Conservation (phyloP, 2,113 vertebrate genomes). For the Podarcis cretensis region DNA sequence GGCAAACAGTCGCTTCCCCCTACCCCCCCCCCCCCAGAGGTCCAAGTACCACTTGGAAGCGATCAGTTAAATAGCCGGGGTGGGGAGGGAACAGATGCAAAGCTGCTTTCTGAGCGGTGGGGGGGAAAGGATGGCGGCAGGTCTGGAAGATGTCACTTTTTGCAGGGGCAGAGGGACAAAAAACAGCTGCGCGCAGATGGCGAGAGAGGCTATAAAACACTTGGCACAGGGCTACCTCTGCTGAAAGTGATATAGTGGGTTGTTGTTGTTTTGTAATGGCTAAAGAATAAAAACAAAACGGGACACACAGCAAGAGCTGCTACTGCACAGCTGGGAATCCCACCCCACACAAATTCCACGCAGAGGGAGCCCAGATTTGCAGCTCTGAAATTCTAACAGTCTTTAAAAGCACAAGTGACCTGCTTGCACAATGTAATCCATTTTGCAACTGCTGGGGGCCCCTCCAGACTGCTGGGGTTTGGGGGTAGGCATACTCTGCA, state of each 20-base stretch:
- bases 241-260: not conserved
- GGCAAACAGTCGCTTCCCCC: no score
- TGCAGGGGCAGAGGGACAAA: not conserved
- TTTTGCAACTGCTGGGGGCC: not conserved
- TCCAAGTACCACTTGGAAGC: not conserved
- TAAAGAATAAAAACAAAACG: not conserved
- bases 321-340: not conserved
- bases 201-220: not conserved
- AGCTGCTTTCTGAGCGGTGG: not conserved
- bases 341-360: not conserved
- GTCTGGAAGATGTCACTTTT: not conserved
- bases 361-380: not conserved
- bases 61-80: not conserved
- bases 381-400: not conserved
- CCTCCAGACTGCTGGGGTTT: no score
- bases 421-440: not conserved
- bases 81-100: not conserved
- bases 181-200: constrained; percentile 25
- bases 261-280: not conserved
- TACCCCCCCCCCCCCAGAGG: not conserved
- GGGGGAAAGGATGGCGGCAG: not conserved
- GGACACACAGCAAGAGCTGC: not conserved
- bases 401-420: not conserved
- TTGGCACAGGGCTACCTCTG: not conserved
- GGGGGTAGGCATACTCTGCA: no score